Conservation (phyloP, 1,140 invertebrate species). For the Danaus melanippus region DNA sequence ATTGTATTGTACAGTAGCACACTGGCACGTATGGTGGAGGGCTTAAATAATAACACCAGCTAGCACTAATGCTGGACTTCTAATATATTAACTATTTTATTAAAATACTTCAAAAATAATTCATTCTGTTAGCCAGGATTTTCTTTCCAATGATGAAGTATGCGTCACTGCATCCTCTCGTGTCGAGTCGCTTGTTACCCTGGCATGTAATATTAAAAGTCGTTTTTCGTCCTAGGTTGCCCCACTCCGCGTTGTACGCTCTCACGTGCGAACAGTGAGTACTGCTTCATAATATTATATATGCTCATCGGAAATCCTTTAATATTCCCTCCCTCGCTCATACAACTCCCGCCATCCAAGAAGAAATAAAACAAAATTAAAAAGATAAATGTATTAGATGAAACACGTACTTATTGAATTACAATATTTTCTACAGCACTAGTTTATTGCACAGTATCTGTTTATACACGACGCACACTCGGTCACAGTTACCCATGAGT, state of each 20-base stretch:
- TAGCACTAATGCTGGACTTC: conserved; percentile 12
- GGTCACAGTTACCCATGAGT: too few relatives aligned
- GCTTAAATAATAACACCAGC: conserved; percentile 28
- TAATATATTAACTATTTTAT: too few relatives aligned
- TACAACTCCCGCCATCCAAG: conserved; percentile 1
- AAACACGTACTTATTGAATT: too few relatives aligned
- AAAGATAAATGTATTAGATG: too few relatives aligned
- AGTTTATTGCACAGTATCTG: too few relatives aligned
- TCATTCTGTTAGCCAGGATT: too few relatives aligned
- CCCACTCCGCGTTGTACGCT: conserved; percentile 66
- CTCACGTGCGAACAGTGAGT: conserved; percentile 71
- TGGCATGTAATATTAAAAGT: conserved; percentile 63
- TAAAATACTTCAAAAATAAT: too few relatives aligned
- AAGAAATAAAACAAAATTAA: too few relatives aligned
- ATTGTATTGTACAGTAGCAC: conserved; percentile 29
- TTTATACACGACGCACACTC: too few relatives aligned
- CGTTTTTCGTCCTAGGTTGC: conserved; percentile 66
- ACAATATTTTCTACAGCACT: too few relatives aligned
- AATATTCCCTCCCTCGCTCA: conserved; percentile 4
- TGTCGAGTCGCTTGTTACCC: conserved; percentile 49
- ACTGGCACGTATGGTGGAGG: conserved; percentile 60
- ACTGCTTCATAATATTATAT: conserved; percentile 56
- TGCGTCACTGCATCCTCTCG: not conserved
- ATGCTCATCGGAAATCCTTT: conserved; percentile 15
- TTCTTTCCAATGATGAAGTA: too few relatives aligned